phyloP scores from a whole-genome alignment of 2,113 vertebrate genomes.

The Penelope pileata region DNA sequence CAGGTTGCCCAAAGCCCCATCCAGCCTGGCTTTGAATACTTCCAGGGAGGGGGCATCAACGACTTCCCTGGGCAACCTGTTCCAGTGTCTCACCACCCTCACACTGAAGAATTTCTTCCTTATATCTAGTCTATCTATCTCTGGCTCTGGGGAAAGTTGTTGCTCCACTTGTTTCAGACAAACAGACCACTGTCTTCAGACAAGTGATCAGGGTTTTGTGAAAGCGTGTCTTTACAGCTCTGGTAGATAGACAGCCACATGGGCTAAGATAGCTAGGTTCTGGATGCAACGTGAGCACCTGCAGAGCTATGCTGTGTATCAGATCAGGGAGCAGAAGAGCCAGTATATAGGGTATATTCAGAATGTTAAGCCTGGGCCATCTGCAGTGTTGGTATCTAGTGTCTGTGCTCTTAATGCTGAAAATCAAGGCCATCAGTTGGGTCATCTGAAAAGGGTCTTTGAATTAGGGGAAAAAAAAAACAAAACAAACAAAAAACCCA shows the following conservation, averaged over 20 bases:
- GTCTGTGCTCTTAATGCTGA: neutral
- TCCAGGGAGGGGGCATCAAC: too few species aligned
- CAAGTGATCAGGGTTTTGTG: neutral
- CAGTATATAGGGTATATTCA: neutral
- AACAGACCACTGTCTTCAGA: neutral
- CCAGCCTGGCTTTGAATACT: too few species aligned
- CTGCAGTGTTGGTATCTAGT: neutral
- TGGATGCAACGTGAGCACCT: neutral
- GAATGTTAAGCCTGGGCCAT: too few species aligned
- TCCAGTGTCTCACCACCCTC: too few species aligned
- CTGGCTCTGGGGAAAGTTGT: accelerated
- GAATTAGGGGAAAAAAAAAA: neutral
- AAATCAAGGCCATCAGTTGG: neutral
- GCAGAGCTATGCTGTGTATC: accelerated
- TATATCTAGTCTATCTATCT: too few species aligned
- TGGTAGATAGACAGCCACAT: neutral
- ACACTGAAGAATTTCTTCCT: too few species aligned
- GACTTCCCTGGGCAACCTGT: too few species aligned
- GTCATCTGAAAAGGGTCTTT: neutral
- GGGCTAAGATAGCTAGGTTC: accelerated
- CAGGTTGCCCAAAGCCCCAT: too few species aligned
- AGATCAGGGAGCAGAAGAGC: neutral
- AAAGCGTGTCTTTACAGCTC: too few species aligned
- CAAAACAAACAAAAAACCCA: too few species aligned
- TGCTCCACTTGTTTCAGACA: too few species aligned